Evolutionary conservation across 2,888 invertebrate species (phyloP), one percentile per base, ranked within the genome.

Genomic region (Latheticus oryzae): DNA sequence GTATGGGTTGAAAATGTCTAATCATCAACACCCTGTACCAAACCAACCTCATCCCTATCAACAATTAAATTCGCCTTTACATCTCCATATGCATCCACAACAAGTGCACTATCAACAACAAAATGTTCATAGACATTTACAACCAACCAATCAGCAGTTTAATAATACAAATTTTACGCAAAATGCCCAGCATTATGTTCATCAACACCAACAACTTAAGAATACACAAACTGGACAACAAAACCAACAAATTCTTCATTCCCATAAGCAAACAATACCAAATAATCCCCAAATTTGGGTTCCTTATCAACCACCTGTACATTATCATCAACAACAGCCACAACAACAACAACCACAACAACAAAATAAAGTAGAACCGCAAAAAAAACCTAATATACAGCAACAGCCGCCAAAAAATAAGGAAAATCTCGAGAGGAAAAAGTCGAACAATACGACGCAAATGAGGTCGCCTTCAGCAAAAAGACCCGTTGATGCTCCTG

Each of bases 401-500:
- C 55, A 58, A 43, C 62, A 48, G 30, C 17, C 21, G 19, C 58
- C 52, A 9, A 73, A 71, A 59, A 38, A 67, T 16, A 73, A 70
- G 59, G 71, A 73, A 32, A 56, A 50, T 11, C 62, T 68, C 7
- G 71, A 73, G 42, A 67, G 67, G 43, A 73, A 69, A 56, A 71
- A 70, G 37, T 62, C 65, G 5, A 63, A 53, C 37, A 63, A 61
- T 19, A 59, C 53, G 11, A 26, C 60, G 70, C 88, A 88, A 8
- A 74, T 92, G 32, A 84, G 90, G 57, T 91, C 93, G 3, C 95
- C 95, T 0, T 83, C 89, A 30, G 93, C 94, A 2, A 92, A 93
- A 77, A 83, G 95, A 60, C 89, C 90, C 55, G 84, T 87, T n/a
- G 86, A 91, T 30, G 91, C 94, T 1, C 90, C 91, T 3, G 93